phyloP scores from a whole-genome alignment of 2,797 vertebrate species.

The Myotis myotis region DNA sequence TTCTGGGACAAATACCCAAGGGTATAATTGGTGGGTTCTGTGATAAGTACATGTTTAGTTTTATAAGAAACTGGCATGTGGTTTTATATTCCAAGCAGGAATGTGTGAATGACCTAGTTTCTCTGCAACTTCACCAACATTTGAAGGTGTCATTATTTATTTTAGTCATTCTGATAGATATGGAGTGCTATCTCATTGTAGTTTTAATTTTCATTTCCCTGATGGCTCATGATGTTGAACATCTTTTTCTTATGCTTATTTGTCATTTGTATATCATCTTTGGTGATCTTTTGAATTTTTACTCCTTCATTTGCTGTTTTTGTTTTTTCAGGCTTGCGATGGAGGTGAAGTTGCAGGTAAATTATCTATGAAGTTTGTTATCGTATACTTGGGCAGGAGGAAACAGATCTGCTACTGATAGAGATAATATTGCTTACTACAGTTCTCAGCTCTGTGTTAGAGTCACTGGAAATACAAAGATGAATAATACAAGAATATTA shows the following conservation, averaged over 20 bases:
- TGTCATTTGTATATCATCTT: not conserved
- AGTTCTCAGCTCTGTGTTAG: not conserved
- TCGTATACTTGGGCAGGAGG: not conserved
- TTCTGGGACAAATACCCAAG: not conserved
- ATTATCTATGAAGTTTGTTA: not conserved
- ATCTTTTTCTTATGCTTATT: constrained; percentile 7
- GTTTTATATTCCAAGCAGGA: constrained; percentile 21
- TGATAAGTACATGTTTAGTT: constrained; percentile 50
- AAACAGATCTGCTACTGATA: not conserved
- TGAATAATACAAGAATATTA: not conserved
- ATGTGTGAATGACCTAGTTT: not conserved
- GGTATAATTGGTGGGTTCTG: not conserved
- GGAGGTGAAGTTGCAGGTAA: not conserved
- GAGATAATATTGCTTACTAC: not conserved
- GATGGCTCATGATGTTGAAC: not conserved
- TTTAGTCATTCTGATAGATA: not conserved
- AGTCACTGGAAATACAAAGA: not conserved
- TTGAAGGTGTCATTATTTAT: not conserved
- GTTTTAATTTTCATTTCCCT: constrained; percentile 7
- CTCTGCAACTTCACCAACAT: constrained; percentile 4
- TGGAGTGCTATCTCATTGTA: not conserved
- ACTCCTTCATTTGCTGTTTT: not conserved
- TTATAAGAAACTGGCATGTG: not conserved
- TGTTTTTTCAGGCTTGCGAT: not conserved
- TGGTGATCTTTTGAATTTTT: constrained; percentile 26